A percentile compares a stretch with the other conserved stretches of the same genome.
Conservation (phyloP, 2,797 vertebrate species). For the Malacoraja senta region DNA sequence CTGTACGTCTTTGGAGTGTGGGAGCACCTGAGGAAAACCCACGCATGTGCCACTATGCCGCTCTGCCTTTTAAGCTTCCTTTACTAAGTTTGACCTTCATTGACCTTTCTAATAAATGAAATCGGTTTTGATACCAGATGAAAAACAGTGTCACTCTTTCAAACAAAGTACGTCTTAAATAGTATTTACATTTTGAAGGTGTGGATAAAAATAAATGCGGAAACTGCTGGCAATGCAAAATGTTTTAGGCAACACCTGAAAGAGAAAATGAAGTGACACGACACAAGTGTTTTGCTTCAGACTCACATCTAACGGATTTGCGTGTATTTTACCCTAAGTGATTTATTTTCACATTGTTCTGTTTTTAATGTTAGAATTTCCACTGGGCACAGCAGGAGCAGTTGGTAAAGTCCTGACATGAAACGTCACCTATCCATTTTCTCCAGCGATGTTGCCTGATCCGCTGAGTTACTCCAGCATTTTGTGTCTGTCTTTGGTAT, state of each 20-base stretch:
- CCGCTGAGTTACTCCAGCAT: no score
- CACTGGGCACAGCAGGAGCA: neutral
- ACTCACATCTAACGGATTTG: neutral
- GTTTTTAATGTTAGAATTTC: neutral
- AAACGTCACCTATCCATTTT: no score
- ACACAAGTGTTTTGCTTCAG: neutral
- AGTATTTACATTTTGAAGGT: neutral
- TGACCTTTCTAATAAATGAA: neutral
- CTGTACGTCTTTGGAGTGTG: no score
- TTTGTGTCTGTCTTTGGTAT: no score
- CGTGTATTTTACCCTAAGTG: neutral
- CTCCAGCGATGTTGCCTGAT: no score
- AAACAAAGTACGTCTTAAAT: neutral
- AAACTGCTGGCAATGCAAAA: neutral
- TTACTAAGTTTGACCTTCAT: neutral
- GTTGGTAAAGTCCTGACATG: no score
- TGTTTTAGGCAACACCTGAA: neutral
- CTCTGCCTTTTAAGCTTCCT: neutral
- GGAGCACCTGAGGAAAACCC: no score
- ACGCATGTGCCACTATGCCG: no score
- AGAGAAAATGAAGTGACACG: neutral
- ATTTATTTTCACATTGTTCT: neutral
- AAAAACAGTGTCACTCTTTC: neutral
- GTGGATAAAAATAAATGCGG: neutral
- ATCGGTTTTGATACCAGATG: neutral